Conservation (phyloP, 2,888 invertebrate species). For the Bombylius major region DNA sequence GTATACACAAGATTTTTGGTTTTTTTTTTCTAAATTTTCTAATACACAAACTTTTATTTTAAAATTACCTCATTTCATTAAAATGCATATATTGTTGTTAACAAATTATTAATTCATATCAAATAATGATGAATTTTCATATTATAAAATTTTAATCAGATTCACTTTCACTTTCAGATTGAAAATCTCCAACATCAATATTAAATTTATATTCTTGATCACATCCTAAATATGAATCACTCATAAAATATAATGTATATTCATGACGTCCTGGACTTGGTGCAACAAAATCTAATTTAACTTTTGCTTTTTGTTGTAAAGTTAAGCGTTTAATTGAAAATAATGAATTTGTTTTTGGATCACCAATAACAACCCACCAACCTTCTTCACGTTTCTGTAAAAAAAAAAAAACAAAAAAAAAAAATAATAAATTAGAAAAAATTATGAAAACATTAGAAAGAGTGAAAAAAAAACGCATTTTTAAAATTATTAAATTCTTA, state of each 20-base stretch:
- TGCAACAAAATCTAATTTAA: constrained; percentile 66
- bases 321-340: constrained; percentile 95
- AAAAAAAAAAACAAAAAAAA: constrained; percentile 13
- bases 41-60: too few relatives aligned
- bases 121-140: too few relatives aligned
- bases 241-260: constrained; percentile 97
- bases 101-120: too few relatives aligned
- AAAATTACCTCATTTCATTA: too few relatives aligned
- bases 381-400: constrained; percentile 77
- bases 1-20: too few relatives aligned
- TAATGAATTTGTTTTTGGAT: constrained; percentile 84
- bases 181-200: constrained; percentile 66
- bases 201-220: constrained; percentile 97
- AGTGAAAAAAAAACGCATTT: neutral
- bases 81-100: too few relatives aligned
- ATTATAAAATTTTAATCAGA: constrained; percentile 39
- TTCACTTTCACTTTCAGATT: constrained; percentile 45
- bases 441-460: neutral
- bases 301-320: constrained; percentile 82
- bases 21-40: too few relatives aligned
- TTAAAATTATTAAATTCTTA: constrained; percentile 24
- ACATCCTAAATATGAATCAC: constrained; percentile 96
- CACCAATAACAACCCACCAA: constrained; percentile 99
- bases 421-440: constrained; percentile 1
- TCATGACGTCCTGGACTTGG: constrained; percentile 78